Conservation (phyloP, 2,888 invertebrate genomes). For the Ptilodon capucinus region DNA sequence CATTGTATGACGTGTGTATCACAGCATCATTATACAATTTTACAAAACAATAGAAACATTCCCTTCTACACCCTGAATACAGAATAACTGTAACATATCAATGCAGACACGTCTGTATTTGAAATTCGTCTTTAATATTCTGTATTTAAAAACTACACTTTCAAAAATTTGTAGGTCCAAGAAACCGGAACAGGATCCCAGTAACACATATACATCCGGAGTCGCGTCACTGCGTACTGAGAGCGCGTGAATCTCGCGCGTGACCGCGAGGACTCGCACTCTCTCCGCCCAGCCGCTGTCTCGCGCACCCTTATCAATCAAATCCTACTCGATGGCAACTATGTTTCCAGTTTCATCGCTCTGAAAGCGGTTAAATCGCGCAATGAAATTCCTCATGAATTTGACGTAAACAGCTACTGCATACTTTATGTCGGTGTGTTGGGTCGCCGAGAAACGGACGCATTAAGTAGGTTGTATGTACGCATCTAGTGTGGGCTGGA, state of each 20-base stretch:
- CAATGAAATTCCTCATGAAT: slow-evolving; percentile 19
- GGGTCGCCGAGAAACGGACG: background rate
- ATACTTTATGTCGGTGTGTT: slow-evolving; percentile 5
- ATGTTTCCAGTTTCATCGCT: slow-evolving; percentile 52
- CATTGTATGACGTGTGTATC: too few relatives aligned
- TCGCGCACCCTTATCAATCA: slow-evolving; percentile 62
- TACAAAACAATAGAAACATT: too few relatives aligned
- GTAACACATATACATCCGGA: background rate
- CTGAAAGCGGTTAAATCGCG: slow-evolving; percentile 32
- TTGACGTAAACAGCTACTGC: slow-evolving; percentile 12
- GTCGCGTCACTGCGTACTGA: slow-evolving; percentile 7
- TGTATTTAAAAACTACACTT: too few relatives aligned
- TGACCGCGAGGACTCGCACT: slow-evolving; percentile 27
- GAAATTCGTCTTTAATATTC: too few relatives aligned
- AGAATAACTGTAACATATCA: too few relatives aligned
- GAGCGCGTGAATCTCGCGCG: slow-evolving; percentile 28
- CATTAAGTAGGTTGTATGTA: too few relatives aligned
- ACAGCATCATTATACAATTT: too few relatives aligned
- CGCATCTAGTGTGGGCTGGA: too few relatives aligned
- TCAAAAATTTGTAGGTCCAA: slow-evolving; percentile 37
- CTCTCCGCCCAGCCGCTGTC: slow-evolving; percentile 18
- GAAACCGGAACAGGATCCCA: background rate
- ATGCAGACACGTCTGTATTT: background rate
- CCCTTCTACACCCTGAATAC: too few relatives aligned
- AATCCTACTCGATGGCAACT: slow-evolving; percentile 38